phyloP scores from a whole-genome alignment of 1,140 invertebrate species.

The Theocolax elegans region DNA sequence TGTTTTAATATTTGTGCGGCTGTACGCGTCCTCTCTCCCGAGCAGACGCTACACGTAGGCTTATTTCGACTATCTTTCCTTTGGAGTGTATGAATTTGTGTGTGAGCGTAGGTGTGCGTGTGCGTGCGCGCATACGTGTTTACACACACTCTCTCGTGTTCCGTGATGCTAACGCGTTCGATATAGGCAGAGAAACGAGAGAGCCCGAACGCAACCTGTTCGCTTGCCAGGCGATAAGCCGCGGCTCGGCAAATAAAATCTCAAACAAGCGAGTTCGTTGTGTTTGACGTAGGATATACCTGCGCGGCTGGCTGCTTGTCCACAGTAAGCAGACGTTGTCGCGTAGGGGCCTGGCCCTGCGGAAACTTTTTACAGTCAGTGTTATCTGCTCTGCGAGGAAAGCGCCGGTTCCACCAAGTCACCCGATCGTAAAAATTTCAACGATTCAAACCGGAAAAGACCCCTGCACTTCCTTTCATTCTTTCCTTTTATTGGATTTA shows the following conservation, averaged over 20 bases:
- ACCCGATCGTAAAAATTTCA: conserved; percentile 33
- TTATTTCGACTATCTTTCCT: background rate
- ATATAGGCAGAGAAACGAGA: conserved; percentile 11
- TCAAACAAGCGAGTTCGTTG: conserved; percentile 63
- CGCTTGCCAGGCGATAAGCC: conserved; percentile 56
- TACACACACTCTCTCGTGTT: no score
- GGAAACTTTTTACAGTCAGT: conserved; percentile 31
- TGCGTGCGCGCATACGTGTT: no score
- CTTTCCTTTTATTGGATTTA: conserved; percentile 12
- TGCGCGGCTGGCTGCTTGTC: background rate
- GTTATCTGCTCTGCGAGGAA: conserved; percentile 25
- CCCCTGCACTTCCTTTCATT: background rate
- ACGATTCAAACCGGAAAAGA: conserved; percentile 25
- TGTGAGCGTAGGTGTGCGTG: no score
- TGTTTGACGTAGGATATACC: conserved; percentile 46
- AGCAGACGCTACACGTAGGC: no score
- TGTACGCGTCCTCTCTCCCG: conserved; percentile 35
- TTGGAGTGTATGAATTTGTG: no score
- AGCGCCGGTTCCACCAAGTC: background rate
- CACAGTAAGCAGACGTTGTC: conserved; percentile 16
- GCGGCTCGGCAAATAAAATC: conserved; percentile 65
- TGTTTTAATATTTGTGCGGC: conserved; percentile 62
- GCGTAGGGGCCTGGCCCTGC: background rate
- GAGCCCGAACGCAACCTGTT: conserved; percentile 44
- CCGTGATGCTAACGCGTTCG: background rate